phyloP scores from a whole-genome alignment of 2,888 invertebrate species.

The Drosophila helvetica region DNA sequence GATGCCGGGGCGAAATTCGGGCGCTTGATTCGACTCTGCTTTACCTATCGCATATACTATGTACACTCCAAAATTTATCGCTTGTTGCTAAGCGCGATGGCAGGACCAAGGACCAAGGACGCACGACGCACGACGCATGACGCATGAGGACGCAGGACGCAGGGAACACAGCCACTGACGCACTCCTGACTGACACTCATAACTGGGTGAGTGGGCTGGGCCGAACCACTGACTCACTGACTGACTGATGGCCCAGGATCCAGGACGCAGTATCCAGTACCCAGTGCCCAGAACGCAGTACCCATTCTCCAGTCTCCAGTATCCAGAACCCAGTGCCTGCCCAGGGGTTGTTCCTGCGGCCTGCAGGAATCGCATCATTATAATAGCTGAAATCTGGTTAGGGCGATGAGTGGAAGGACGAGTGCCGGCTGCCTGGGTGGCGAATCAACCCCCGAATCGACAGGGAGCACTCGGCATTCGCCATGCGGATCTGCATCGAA shows the following conservation, averaged over 20 bases:
- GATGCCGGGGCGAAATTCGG: slow-evolving; percentile 58
- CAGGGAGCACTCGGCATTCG: not conserved
- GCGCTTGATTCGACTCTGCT: slow-evolving; percentile 37
- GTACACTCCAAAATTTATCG: slow-evolving; percentile 61
- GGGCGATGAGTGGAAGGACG: slow-evolving; percentile 50
- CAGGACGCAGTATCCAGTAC: slow-evolving; percentile 20
- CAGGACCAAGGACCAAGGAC: no score
- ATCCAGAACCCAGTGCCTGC: not conserved
- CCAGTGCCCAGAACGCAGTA: slow-evolving; percentile 12
- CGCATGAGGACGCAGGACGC: slow-evolving; percentile 34
- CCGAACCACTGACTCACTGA: slow-evolving; percentile 71
- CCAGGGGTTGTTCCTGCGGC: slow-evolving; percentile 55
- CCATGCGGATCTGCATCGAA: slow-evolving; percentile 37
- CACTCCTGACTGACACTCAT: slow-evolving; percentile 46
- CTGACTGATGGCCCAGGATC: slow-evolving; percentile 57
- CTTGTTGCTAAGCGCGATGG: slow-evolving; percentile 67
- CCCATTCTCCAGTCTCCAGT: no score
- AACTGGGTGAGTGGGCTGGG: slow-evolving; percentile 79
- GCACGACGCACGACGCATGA: slow-evolving; percentile 8
- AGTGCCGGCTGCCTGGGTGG: slow-evolving; percentile 51
- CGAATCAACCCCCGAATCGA: slow-evolving; percentile 36
- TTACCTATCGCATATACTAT: slow-evolving; percentile 51
- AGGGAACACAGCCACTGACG: slow-evolving; percentile 45
- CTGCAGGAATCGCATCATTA: slow-evolving; percentile 75
- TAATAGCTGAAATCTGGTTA: slow-evolving; percentile 61